These are phyloP conservation scores for Phenganax stokvisi DNA, from an alignment of 92 coral and sea anemone species.

Conservation along the genomic window DNA sequence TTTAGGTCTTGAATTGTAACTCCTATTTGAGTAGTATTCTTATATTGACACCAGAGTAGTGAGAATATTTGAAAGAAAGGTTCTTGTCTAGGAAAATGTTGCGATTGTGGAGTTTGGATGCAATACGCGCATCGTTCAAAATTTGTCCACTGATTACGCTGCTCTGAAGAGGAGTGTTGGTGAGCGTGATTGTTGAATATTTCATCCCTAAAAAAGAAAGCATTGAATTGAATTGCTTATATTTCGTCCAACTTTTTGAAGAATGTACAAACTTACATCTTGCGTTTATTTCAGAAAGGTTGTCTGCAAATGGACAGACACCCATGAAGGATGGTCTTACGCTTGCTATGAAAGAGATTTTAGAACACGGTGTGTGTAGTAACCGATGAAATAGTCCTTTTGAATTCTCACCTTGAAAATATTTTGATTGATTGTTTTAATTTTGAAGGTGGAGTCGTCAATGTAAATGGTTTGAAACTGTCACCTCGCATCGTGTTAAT, in stretches of 20 bases:
- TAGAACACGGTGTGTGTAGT: conserved; percentile 44
- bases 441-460: conserved; percentile 60
- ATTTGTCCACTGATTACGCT: conserved; percentile 53
- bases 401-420: neutral
- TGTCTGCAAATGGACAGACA: conserved; percentile 55
- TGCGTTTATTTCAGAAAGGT: conserved; percentile 36
- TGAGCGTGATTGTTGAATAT: conserved; percentile 13
- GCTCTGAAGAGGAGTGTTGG: conserved; percentile 48
- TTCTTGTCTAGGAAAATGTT: conserved; percentile 54
- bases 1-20: too few relatives aligned
- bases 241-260: neutral
- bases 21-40: neutral
- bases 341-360: conserved; percentile 60
- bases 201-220: neutral
- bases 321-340: conserved; percentile 68
- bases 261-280: neutral
- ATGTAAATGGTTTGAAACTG: conserved; percentile 59
- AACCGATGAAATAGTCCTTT: neutral
- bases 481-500: conserved; percentile 72
- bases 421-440: neutral
- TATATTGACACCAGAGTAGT: neutral
- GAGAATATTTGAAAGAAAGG: neutral
- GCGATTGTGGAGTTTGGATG: conserved; percentile 63
- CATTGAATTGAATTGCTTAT: neutral
- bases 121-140: conserved; percentile 55